These are phyloP conservation scores for Microcebus griseorufus DNA, from an alignment of 2,113 vertebrate species.

Conservation along the genomic window DNA sequence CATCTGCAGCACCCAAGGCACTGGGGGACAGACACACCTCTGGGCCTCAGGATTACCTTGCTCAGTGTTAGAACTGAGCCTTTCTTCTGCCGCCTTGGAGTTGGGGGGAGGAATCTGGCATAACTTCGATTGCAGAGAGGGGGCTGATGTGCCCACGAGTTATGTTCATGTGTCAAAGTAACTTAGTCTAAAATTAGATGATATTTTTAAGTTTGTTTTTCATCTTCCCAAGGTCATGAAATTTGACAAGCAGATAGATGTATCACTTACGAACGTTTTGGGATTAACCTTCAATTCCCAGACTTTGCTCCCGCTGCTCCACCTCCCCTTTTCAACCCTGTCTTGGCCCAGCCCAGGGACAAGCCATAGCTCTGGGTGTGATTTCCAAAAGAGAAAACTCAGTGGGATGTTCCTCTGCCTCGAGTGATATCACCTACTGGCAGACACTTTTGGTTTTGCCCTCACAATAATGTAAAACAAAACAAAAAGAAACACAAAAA, in stretches of 20 bases:
- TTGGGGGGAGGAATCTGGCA: neutral
- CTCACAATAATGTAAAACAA: neutral
- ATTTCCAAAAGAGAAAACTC: neutral
- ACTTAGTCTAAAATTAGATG: constrained; percentile 23
- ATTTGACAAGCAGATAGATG: constrained; percentile 33
- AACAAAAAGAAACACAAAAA: neutral
- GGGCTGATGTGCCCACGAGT: neutral
- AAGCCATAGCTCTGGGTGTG: neutral
- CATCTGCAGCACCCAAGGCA: fast-evolving
- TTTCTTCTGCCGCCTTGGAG: neutral
- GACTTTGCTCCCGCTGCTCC: neutral
- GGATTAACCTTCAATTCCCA: neutral
- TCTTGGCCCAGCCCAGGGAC: neutral
- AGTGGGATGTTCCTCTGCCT: neutral
- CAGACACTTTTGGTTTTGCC: neutral
- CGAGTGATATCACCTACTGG: neutral
- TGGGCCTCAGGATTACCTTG: fast-evolving
- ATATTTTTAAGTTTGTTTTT: constrained; percentile 8
- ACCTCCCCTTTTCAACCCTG: neutral
- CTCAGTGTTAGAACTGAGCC: neutral
- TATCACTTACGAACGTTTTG: neutral
- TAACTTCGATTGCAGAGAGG: neutral
- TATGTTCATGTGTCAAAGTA: neutral
- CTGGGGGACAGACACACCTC: neutral
- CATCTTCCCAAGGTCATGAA: neutral